Conservation (phyloP, 1,140 invertebrate genomes). For the Penaeus vannamei region DNA sequence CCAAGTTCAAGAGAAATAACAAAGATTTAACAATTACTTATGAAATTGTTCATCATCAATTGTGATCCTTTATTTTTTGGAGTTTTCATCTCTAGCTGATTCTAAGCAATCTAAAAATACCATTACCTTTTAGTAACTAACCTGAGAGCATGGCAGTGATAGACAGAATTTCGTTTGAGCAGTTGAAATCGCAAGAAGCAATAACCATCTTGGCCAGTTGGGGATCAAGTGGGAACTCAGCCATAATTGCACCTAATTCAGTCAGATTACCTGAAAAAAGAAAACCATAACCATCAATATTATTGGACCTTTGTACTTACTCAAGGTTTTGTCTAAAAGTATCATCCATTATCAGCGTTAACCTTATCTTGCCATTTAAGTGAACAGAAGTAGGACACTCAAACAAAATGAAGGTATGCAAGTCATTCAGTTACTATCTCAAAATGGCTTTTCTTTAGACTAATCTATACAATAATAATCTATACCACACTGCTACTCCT, state of each 20-base stretch:
- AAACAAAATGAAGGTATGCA: too few species aligned
- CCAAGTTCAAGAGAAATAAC: too few species aligned
- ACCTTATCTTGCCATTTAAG: too few species aligned
- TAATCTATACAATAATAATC: not conserved
- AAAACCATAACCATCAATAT: not conserved
- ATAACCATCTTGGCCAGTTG: constrained; percentile 99
- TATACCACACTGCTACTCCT: not conserved
- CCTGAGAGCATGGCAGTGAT: constrained; percentile 99
- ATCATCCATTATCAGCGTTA: too few species aligned
- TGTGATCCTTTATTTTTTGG: too few species aligned
- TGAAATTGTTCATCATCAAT: too few species aligned
- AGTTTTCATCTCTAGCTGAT: not conserved
- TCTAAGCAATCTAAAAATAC: not conserved
- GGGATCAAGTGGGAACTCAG: constrained; percentile 99
- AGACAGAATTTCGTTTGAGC: constrained; percentile 99
- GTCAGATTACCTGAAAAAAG: constrained; percentile 84
- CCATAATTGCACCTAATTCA: constrained; percentile 98
- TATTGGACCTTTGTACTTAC: not conserved
- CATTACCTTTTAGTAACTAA: constrained; percentile 73
- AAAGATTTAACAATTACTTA: too few species aligned
- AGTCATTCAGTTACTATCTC: too few species aligned
- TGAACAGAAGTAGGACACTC: too few species aligned
- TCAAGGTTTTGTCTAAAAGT: not conserved
- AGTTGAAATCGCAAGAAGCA: constrained; percentile 88
- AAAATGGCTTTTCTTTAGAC: too few species aligned